Evolutionary conservation across 2,113 vertebrate species (phyloP).

Genomic region (Hyla sarda): DNA sequence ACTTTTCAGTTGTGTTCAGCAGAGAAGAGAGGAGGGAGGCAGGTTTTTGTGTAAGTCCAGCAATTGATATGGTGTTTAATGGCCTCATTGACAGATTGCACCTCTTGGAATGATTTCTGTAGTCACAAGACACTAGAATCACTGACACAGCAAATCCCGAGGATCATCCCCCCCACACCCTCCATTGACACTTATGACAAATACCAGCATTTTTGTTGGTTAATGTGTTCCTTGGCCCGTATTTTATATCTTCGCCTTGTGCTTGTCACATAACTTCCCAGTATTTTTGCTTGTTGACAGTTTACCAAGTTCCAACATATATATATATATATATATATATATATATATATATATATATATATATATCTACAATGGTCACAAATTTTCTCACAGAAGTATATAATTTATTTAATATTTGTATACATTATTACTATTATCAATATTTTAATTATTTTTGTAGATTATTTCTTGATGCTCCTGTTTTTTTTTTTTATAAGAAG

Average conservation of each 20-base stretch:
- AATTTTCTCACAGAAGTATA: not conserved
- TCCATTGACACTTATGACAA: slow-evolving; percentile 15
- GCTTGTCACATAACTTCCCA: not conserved
- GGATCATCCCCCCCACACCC: not conserved
- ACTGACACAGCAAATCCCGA: slow-evolving; percentile 30
- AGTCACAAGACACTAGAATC: slow-evolving; percentile 25
- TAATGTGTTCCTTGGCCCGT: not conserved
- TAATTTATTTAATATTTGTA: not conserved
- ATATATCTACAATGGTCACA: too few species aligned
- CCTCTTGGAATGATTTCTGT: slow-evolving; percentile 15
- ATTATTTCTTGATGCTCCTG: not conserved
- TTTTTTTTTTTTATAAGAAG: not conserved
- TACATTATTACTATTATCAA: too few species aligned
- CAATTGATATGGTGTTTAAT: slow-evolving; percentile 43
- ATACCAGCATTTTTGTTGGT: slow-evolving; percentile 35
- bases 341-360: too few species aligned
- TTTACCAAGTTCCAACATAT: too few species aligned
- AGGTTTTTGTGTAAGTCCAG: slow-evolving; percentile 23
- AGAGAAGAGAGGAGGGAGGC: slow-evolving; percentile 15
- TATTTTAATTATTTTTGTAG: not conserved
- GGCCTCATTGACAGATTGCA: slow-evolving; percentile 31
- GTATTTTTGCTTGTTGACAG: not conserved
- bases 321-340: not conserved
- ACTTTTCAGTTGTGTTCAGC: slow-evolving; percentile 19
- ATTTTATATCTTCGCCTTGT: not conserved